Percentiles rank a stretch among this genome's conserved stretches.
These are phyloP conservation scores for Ailurus styani DNA, from an alignment of 2,113 vertebrate genomes.

Conservation along the genomic window DNA sequence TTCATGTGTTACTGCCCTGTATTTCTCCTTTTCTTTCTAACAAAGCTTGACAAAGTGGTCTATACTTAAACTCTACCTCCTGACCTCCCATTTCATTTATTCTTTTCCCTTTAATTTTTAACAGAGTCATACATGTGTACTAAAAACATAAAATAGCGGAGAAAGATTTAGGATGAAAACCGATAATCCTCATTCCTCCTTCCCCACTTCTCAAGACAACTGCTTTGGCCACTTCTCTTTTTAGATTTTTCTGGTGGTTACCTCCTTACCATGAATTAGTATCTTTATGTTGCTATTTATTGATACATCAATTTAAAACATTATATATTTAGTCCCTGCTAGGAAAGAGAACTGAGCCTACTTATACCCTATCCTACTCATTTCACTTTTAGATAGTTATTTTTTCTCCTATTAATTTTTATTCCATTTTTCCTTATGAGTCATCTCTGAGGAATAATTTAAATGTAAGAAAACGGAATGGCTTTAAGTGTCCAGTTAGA, in stretches of 20 bases:
- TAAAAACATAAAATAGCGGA: background rate
- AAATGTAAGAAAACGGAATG: background rate
- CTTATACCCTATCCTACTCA: background rate
- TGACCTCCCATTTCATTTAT: background rate
- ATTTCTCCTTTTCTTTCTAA: background rate
- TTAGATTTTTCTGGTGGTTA: background rate
- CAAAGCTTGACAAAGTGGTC: background rate
- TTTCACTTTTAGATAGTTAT: background rate
- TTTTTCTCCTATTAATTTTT: background rate
- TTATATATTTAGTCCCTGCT: background rate
- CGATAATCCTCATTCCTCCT: too few species aligned
- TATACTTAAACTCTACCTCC: background rate
- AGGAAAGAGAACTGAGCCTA: background rate
- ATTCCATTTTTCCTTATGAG: background rate
- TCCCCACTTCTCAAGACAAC: background rate
- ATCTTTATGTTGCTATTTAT: background rate
- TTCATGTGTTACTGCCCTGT: background rate
- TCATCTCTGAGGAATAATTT: background rate
- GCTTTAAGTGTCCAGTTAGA: background rate
- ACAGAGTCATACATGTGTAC: background rate
- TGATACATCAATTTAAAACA: background rate
- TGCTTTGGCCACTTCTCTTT: background rate
- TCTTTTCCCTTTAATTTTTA: background rate
- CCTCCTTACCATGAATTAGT: background rate
- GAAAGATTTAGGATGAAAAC: background rate